A percentile compares a stretch with the other conserved stretches of the same genome.
These are phyloP conservation scores for Portevinia maculata DNA, from an alignment of 2,888 invertebrate species.

Conservation along the genomic window DNA sequence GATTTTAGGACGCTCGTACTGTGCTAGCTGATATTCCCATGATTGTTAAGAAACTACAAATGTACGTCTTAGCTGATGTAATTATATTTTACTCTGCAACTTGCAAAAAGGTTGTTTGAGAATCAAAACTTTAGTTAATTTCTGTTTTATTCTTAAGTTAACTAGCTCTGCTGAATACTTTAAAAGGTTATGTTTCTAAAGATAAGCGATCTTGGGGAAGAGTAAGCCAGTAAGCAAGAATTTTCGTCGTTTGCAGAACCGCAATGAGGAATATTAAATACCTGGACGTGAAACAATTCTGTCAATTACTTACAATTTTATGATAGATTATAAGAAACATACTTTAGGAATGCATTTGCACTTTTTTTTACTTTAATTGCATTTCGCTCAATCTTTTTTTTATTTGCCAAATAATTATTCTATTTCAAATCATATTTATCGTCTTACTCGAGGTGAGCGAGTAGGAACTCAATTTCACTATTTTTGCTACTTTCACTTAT, in stretches of 20 bases:
- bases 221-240: slow-evolving; percentile 25
- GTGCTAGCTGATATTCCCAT: no score
- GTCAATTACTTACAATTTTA: slow-evolving; percentile 8
- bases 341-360: slow-evolving; percentile 69
- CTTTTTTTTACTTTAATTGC: slow-evolving; percentile 61
- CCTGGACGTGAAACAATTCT: slow-evolving; percentile 30
- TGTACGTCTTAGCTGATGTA: no score
- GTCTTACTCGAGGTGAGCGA: slow-evolving; percentile 72
- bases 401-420: slow-evolving; percentile 57
- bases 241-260: neutral
- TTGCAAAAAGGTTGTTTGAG: no score
- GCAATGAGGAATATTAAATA: neutral
- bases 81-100: no score
- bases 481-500: slow-evolving; percentile 64
- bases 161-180: neutral
- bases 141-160: neutral
- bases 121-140: neutral
- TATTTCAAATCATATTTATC: slow-evolving; percentile 53
- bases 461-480: slow-evolving; percentile 57
- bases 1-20: no score
- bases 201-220: slow-evolving; percentile 26
- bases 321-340: slow-evolving; percentile 17
- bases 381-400: slow-evolving; percentile 67
- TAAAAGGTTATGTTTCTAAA: neutral
- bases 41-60: no score